These are phyloP conservation scores for Sebastes vulpes DNA, from an alignment of 2,797 vertebrate genomes.

Conservation along the genomic window DNA sequence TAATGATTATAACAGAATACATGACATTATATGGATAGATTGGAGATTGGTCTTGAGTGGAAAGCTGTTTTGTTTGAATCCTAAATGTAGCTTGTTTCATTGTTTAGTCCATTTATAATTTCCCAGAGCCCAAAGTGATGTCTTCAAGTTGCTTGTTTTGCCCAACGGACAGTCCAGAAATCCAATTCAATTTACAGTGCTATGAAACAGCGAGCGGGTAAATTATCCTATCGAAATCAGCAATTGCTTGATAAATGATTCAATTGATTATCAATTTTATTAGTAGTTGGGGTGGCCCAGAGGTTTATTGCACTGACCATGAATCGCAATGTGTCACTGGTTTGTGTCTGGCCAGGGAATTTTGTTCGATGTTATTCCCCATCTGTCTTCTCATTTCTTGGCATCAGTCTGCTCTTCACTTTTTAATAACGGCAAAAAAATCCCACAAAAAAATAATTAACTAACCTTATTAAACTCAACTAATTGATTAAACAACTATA, in stretches of 20 bases:
- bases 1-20: not conserved
- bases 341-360: not conserved
- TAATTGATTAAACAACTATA: not conserved
- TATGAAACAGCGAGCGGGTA: not conserved
- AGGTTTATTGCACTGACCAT: not conserved
- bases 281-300: fast-evolving
- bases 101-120: not conserved
- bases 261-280: not conserved
- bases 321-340: not conserved
- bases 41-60: not conserved
- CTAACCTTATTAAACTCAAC: not conserved
- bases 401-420: not conserved
- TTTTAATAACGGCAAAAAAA: not conserved
- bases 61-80: not conserved
- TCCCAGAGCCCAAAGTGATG: not conserved
- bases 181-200: not conserved
- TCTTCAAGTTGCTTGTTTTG: not conserved
- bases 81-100: not conserved
- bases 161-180: not conserved
- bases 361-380: not conserved
- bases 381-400: not conserved
- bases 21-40: not conserved
- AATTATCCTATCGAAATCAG: not conserved
- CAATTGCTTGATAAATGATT: not conserved
- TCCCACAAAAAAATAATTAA: not conserved